phyloP scores from a whole-genome alignment of 2,888 invertebrate species.

The Carpatolechia fugitivella region DNA sequence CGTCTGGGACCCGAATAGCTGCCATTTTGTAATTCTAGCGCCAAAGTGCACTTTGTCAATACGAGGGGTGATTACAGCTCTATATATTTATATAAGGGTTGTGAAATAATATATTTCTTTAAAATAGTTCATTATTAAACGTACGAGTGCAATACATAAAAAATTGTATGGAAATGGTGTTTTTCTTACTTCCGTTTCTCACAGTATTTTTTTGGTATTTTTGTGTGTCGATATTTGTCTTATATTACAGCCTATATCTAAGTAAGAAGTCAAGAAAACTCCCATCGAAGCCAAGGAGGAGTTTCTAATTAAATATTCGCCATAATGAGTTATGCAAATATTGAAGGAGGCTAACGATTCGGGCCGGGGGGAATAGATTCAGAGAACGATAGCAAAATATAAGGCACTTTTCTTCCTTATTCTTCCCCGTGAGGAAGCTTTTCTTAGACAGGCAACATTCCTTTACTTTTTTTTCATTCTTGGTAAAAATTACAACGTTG shows the following conservation, averaged over 20 bases:
- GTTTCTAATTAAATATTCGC: conserved; percentile 77
- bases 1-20: conserved; percentile 37
- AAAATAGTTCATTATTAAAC: not conserved
- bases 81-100: not conserved
- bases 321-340: conserved; percentile 76
- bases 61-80: conserved; percentile 39
- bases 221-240: too few species aligned
- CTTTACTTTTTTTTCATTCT: too few species aligned
- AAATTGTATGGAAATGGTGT: too few species aligned
- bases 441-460: too few species aligned
- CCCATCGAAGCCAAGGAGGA: conserved; percentile 46
- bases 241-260: too few species aligned
- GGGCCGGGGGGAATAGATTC: conserved; percentile 7
- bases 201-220: too few species aligned
- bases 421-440: too few species aligned
- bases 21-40: conserved; percentile 67
- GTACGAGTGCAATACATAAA: too few species aligned
- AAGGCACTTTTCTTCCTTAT: too few species aligned
- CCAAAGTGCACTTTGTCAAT: conserved; percentile 65
- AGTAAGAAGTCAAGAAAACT: not conserved
- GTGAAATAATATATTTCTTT: not conserved
- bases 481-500: too few species aligned
- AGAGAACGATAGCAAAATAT: not conserved
- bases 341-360: conserved; percentile 56
- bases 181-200: too few species aligned